phyloP scores from a whole-genome alignment of 1,140 invertebrate species.

The Drosophila sturtevanti region DNA sequence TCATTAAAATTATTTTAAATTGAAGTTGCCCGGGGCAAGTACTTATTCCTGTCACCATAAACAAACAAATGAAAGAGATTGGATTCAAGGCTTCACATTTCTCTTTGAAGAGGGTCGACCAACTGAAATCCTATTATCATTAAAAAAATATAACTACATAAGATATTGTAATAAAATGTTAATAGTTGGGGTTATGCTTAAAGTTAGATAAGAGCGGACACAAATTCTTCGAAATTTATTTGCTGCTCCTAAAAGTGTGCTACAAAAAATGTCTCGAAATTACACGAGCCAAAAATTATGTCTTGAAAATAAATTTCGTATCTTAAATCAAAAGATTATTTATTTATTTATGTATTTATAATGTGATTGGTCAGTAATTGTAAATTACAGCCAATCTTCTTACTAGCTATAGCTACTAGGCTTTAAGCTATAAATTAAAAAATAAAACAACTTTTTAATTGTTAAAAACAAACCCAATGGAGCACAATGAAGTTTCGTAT shows the following conservation, averaged over 20 bases:
- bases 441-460: no score
- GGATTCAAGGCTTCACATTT: not conserved
- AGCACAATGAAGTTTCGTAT: no score
- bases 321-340: not conserved
- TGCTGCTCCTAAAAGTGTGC: constrained; percentile 23
- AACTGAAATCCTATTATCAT: no score
- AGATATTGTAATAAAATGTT: no score
- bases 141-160: no score
- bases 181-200: not conserved
- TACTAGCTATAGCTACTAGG: no score
- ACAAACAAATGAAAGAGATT: not conserved
- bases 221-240: not conserved
- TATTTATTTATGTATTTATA: no score
- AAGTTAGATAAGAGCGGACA: not conserved
- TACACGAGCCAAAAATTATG: constrained; percentile 12
- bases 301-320: not conserved
- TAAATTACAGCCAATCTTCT: no score
- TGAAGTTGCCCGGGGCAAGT: not conserved
- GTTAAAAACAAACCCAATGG: no score
- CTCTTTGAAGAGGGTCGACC: not conserved
- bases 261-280: not conserved
- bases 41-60: not conserved
- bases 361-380: no score
- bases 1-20: not conserved
- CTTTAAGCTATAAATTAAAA: no score